Evolutionary conservation across 2,797 vertebrate species (phyloP).

Genomic region (Onychomys leucogaster): DNA sequence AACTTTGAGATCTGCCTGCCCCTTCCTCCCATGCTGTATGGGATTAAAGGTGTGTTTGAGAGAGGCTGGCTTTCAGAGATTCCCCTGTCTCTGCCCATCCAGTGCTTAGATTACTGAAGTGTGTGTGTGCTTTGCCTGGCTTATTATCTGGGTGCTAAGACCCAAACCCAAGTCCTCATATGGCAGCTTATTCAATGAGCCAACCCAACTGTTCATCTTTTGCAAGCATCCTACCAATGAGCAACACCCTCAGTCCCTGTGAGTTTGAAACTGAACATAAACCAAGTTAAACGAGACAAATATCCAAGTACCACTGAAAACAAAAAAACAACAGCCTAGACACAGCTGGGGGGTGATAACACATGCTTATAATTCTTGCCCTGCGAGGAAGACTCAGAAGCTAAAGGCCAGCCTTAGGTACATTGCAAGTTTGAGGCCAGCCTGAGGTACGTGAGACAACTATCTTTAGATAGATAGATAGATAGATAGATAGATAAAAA

Average conservation of each 20-base stretch:
- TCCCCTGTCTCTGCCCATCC: not conserved
- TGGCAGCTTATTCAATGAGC: not conserved
- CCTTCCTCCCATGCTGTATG: not conserved
- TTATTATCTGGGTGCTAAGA: not conserved
- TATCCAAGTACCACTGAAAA: not conserved
- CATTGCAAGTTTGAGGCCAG: not conserved
- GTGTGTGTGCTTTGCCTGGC: not conserved
- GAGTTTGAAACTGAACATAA: not conserved
- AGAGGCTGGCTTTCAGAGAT: not conserved
- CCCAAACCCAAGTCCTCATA: not conserved
- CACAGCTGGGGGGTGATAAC: not conserved
- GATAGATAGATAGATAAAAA: too few species aligned
- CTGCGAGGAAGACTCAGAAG: not conserved
- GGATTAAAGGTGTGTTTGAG: not conserved
- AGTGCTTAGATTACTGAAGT: not conserved
- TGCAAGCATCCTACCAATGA: not conserved
- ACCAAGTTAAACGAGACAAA: conserved; percentile 4
- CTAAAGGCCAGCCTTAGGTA: not conserved
- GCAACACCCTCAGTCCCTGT: not conserved
- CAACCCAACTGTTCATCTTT: not conserved
- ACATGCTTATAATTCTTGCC: not conserved
- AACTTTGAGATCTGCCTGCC: not conserved
- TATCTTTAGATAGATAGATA: not conserved
- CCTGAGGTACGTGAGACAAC: not conserved
- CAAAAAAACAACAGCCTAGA: not conserved